Evolutionary conservation across 2,797 vertebrate genomes (phyloP).

Genomic region (Heteromormyrus szaboi): DNA sequence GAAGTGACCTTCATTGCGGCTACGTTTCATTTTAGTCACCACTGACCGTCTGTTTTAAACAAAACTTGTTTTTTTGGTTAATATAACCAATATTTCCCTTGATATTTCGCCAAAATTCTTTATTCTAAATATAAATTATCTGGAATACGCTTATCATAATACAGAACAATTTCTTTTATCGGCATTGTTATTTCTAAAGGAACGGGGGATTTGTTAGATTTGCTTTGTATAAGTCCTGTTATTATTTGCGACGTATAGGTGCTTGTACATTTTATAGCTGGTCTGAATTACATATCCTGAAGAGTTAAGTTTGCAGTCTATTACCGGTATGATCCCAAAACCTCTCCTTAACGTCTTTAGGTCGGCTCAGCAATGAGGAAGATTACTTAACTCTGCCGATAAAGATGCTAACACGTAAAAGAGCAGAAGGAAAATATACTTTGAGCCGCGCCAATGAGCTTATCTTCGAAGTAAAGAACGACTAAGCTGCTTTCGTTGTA

Average conservation of each 20-base stretch:
- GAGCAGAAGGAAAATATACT: constrained; percentile 57
- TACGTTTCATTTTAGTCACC: background rate
- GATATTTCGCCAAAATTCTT: constrained; percentile 13
- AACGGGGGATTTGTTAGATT: background rate
- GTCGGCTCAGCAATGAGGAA: constrained; percentile 56
- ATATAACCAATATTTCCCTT: constrained; percentile 8
- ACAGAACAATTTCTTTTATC: background rate
- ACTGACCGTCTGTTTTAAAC: constrained; percentile 22
- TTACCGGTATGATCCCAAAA: constrained; percentile 21
- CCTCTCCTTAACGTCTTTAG: constrained; percentile 50
- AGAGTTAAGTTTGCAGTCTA: background rate
- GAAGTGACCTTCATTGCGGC: background rate
- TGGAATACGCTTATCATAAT: constrained; percentile 13
- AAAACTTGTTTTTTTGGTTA: constrained; percentile 13
- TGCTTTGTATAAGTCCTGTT: background rate
- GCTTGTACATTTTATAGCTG: background rate
- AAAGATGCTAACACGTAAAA: constrained; percentile 53
- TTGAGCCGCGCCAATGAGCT: constrained; percentile 61
- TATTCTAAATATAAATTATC: constrained; percentile 13
- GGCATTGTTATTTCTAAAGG: background rate
- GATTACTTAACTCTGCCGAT: constrained; percentile 61
- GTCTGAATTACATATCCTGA: background rate
- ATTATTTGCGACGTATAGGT: background rate
- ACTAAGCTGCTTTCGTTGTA: constrained; percentile 64
- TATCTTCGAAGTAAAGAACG: constrained; percentile 60